phyloP scores from a whole-genome alignment of 2,888 invertebrate genomes.

The Orthosia gracilis region DNA sequence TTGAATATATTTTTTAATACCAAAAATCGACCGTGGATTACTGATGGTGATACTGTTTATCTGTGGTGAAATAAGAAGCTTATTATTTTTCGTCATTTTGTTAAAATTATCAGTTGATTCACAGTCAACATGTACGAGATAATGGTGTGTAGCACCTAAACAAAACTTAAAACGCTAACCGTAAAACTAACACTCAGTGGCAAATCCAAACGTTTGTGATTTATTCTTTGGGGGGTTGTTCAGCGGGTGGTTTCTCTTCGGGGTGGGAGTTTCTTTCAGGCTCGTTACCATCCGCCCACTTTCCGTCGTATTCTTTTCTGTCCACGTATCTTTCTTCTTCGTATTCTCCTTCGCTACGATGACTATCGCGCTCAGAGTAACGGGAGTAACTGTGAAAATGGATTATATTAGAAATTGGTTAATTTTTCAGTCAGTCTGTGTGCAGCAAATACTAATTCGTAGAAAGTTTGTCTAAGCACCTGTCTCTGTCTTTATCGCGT shows the following conservation, averaged over 20 bases:
- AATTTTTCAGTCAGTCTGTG: neutral
- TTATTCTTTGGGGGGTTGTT: constrained; percentile 84
- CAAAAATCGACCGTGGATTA: constrained; percentile 49
- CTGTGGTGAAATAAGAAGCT: neutral
- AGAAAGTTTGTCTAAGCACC: constrained; percentile 69
- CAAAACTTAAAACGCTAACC: constrained; percentile 48
- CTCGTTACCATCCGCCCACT: constrained; percentile 92
- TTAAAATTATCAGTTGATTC: constrained; percentile 44
- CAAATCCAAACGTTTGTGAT: constrained; percentile 48
- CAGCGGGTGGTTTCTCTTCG: constrained; percentile 84
- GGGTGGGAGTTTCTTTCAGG: constrained; percentile 79
- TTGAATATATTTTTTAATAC: constrained; percentile 57
- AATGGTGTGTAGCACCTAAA: constrained; percentile 57
- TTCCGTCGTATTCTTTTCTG: constrained; percentile 92
- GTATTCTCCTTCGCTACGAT: constrained; percentile 90
- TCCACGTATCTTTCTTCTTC: constrained; percentile 91
- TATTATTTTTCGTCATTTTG: neutral
- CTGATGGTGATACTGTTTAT: constrained; percentile 34
- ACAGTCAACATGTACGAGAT: constrained; percentile 52
- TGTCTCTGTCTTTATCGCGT: constrained; percentile 89
- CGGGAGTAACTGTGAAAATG: constrained; percentile 82
- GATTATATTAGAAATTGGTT: neutral
- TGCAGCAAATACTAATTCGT: neutral
- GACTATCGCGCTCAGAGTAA: constrained; percentile 87
- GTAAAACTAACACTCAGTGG: constrained; percentile 62